Base-by-base conservation (phyloP, 2,113 vertebrate species). In the Trogon melanurus region DNA sequence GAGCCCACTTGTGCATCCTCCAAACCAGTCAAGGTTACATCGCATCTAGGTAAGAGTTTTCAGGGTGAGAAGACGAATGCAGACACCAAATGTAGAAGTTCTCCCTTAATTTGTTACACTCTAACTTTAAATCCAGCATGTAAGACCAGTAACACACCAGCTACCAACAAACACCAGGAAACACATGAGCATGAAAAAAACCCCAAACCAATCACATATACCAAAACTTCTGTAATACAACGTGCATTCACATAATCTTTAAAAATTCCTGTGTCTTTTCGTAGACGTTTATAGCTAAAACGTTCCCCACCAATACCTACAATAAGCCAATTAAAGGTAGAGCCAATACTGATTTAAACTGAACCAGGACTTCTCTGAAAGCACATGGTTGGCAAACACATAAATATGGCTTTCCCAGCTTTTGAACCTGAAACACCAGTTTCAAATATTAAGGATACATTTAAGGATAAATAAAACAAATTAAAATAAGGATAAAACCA, bases 1-100 rank as follows among this genome's bases (percentile, higher is more conserved):
- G 25, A 23, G 44, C n/a, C 30, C 54, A 13, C n/a, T 18, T 7
- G 7, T 0, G 3, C 11, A 2, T 16, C 13, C 48, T 8, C 41
- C 41, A 19, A 2, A 34, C 9, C 66, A n/a, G 27, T 3, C 45
- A 66, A 34, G n/a, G 20, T 8, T 5, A 32, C 23, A 41, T 16
- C 67, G 27, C 20, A 6, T 62, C 70, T 41, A 41, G 11, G 41
- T 41, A 41, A 41, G 41, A 41, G 41, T 41, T 41, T 41, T 41
- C 41, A 41, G 41, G 41, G 41, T 41, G 0, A 56, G 30, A 53
- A 51, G 38, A 13, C 12, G 62, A 48, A 22, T 7, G 25, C 38
- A 41, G 25, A 13, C 18, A 30, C 17, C 38, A 10, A 23, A 38
- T 2, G 12, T 6, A 25, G 9, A 19, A 29, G 30, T 45, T 72